Percentiles rank a stretch among this genome's conserved stretches.
These are phyloP conservation scores for Drosophila neocordata DNA, from an alignment of 1,140 invertebrate species.

Conservation along the genomic window DNA sequence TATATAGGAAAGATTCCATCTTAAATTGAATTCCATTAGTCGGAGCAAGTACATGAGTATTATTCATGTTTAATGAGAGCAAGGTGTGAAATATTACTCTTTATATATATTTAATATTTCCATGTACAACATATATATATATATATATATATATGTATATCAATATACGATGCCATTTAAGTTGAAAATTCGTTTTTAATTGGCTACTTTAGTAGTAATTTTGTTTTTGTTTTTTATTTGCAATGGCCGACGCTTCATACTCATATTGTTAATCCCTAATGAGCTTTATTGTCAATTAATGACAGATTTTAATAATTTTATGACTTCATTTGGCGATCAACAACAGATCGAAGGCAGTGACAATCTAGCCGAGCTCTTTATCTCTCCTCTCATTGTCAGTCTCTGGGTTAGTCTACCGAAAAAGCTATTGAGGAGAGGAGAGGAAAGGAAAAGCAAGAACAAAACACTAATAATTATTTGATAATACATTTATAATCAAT, in stretches of 20 bases:
- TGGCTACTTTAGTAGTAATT: not conserved
- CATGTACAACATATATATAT: too few relatives aligned
- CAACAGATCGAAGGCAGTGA: conserved; percentile 21
- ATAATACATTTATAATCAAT: conserved; percentile 64
- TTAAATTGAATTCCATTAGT: too few relatives aligned
- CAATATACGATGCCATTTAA: not conserved
- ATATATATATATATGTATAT: not conserved
- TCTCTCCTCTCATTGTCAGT: conserved; percentile 2
- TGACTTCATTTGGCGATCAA: conserved; percentile 59
- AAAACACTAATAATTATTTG: conserved; percentile 53
- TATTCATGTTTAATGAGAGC: too few relatives aligned
- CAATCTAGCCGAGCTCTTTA: conserved; percentile 16
- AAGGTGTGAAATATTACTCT: not conserved
- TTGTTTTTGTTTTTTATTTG: conserved; percentile 2
- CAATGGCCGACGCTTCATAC: conserved; percentile 60
- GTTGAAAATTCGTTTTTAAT: conserved; percentile 10
- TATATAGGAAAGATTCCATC: too few relatives aligned
- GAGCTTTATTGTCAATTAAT: conserved; percentile 77
- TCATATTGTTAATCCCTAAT: conserved; percentile 56
- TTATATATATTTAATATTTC: too few relatives aligned
- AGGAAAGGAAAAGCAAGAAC: conserved; percentile 18
- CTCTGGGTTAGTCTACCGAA: not conserved
- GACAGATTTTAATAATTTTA: conserved; percentile 75
- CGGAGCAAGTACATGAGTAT: too few relatives aligned
- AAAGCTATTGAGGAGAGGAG: conserved; percentile 19